Evolutionary conservation across 2,888 invertebrate species (phyloP).

Genomic region (Dinocampus coccinellae): DNA sequence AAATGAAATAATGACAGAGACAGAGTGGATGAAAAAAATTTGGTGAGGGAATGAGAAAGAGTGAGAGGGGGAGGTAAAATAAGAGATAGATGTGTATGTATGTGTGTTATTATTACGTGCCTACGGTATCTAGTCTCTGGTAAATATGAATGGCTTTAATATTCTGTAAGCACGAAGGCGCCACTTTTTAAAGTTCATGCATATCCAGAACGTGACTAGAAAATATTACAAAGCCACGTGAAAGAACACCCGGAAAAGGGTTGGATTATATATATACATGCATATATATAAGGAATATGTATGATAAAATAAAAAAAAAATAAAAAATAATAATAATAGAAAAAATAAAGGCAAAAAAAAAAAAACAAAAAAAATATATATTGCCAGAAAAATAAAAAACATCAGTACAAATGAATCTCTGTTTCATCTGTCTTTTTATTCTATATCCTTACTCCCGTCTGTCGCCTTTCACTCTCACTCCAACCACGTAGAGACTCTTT

Average conservation of each 20-base stretch:
- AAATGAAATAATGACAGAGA: constrained; percentile 8
- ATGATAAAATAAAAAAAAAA: constrained; percentile 25
- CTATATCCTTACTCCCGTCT: not conserved
- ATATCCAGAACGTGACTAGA: constrained; percentile 56
- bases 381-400: constrained; percentile 33
- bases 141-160: constrained; percentile 65
- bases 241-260: constrained; percentile 37
- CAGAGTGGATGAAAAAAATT: constrained; percentile 21
- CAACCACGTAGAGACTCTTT: not conserved
- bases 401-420: constrained; percentile 33
- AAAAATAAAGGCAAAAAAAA: no score
- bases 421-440: constrained; percentile 22
- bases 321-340: no score
- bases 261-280: constrained; percentile 28
- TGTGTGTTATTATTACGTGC: constrained; percentile 31
- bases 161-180: constrained; percentile 63
- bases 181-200: constrained; percentile 64
- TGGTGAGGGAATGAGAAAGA: not conserved
- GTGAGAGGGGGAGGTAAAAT: not conserved
- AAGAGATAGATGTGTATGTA: constrained; percentile 26
- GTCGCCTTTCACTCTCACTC: not conserved
- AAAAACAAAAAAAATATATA: no score
- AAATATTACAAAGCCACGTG: constrained; percentile 54
- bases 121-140: constrained; percentile 47
- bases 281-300: constrained; percentile 22